phyloP scores from a whole-genome alignment of 1,140 invertebrate genomes.

The Asbolus verrucosus region DNA sequence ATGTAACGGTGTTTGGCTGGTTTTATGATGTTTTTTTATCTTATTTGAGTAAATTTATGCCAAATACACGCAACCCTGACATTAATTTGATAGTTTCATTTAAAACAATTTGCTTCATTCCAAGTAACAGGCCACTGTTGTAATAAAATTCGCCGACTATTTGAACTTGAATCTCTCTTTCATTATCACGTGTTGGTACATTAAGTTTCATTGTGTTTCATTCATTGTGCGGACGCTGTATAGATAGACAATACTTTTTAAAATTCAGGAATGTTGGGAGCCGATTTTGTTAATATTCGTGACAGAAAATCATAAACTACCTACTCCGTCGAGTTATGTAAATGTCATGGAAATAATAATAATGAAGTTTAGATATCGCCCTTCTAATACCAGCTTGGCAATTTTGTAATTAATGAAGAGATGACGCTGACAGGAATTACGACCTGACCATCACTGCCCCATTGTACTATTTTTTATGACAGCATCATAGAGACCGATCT shows the following conservation, averaged over 20 bases:
- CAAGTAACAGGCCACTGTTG: background rate
- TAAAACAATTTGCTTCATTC: background rate
- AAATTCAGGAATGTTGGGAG: no score
- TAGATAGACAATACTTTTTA: no score
- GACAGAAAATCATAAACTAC: no score
- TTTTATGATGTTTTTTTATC: background rate
- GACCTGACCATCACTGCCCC: conserved; percentile 21
- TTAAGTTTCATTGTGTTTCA: conserved; percentile 4
- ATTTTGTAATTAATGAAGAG: background rate
- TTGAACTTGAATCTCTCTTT: conserved; percentile 9
- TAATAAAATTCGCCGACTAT: conserved; percentile 10
- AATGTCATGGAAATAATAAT: conserved; percentile 2
- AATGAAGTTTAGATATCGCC: no score
- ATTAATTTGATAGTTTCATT: conserved; percentile 4
- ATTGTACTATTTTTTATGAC: conserved; percentile 11
- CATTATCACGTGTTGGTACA: no score
- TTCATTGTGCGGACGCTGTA: no score
- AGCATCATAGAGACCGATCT: conserved; percentile 11
- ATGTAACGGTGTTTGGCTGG: conserved; percentile 2
- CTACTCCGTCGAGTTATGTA: no score
- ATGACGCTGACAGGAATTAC: conserved; percentile 23
- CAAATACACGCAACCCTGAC: conserved; percentile 21
- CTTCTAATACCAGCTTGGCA: no score
- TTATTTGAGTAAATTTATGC: background rate
- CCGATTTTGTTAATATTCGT: no score